Evolutionary conservation across 2,113 vertebrate genomes (phyloP).

Genomic region (Lagopus leucura): DNA sequence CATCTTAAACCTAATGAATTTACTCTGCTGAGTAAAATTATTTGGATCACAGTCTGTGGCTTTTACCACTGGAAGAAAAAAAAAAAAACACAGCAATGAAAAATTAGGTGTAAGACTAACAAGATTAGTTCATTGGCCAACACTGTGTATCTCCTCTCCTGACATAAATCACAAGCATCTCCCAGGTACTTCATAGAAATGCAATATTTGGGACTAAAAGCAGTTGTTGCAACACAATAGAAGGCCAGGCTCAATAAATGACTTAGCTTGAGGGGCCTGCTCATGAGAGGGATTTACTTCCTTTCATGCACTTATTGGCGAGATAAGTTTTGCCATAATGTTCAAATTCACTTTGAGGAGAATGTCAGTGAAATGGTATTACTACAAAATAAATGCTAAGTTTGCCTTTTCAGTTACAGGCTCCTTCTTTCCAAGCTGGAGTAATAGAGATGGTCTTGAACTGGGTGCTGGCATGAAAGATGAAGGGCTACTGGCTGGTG

Average conservation of each 20-base stretch:
- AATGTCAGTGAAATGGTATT: not conserved
- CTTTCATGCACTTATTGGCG: slow-evolving; percentile 22
- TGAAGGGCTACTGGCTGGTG: fast-evolving
- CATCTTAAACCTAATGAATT: slow-evolving; percentile 39
- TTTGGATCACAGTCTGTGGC: slow-evolving; percentile 14
- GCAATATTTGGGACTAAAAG: slow-evolving; percentile 63
- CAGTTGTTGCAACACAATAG: slow-evolving; percentile 58
- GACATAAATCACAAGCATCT: not conserved
- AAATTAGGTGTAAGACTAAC: slow-evolving; percentile 52
- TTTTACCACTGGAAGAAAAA: slow-evolving; percentile 9
- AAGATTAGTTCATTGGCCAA: slow-evolving; percentile 54
- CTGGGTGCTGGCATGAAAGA: not conserved
- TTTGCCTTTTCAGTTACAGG: slow-evolving; percentile 50
- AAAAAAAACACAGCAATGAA: not conserved
- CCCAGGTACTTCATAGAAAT: slow-evolving; percentile 45
- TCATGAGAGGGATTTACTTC: slow-evolving; percentile 15
- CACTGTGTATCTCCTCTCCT: not conserved
- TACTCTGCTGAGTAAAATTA: slow-evolving; percentile 40
- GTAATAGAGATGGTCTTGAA: not conserved
- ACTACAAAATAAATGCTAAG: slow-evolving; percentile 52
- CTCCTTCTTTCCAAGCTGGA: slow-evolving; percentile 6
- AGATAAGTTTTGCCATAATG: not conserved
- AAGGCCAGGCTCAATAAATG: slow-evolving; percentile 52
- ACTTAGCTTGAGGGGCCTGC: not conserved
- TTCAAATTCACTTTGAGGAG: not conserved